A percentile compares a stretch with the other conserved stretches of the same genome.
Conservation (phyloP, 2,113 vertebrate genomes). For the Oryzias javanicus region DNA sequence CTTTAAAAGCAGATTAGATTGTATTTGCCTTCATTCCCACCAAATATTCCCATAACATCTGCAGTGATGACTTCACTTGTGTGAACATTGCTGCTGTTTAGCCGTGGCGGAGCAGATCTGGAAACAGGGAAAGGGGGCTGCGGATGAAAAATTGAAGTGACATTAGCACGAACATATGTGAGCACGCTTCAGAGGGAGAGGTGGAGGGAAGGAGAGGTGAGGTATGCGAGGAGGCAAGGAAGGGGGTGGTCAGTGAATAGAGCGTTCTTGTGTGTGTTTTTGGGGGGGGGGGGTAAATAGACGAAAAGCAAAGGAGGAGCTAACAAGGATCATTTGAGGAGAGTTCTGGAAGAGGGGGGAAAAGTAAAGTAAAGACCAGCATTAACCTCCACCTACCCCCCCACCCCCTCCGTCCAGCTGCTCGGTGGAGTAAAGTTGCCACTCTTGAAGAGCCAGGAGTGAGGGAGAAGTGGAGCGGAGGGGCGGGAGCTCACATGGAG, state of each 20-base stretch:
- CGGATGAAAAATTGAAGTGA: constrained; percentile 72
- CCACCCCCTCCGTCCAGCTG: constrained; percentile 32
- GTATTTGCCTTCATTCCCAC: too few relatives aligned
- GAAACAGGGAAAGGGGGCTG: constrained; percentile 52
- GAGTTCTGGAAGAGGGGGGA: constrained; percentile 26
- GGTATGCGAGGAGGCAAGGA: constrained; percentile 47
- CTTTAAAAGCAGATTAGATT: too few relatives aligned
- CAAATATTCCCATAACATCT: not conserved
- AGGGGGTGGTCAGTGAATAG: constrained; percentile 57
- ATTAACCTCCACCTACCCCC: constrained; percentile 42
- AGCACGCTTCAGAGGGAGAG: constrained; percentile 53
- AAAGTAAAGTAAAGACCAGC: constrained; percentile 41
- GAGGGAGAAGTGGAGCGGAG: constrained; percentile 33
- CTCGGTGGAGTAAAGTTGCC: constrained; percentile 59
- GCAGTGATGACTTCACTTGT: constrained; percentile 21
- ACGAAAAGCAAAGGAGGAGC: constrained; percentile 46
- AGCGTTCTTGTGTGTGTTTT: constrained; percentile 26
- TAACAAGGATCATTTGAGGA: constrained; percentile 62
- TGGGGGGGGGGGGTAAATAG: constrained; percentile 6
- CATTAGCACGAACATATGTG: constrained; percentile 68
- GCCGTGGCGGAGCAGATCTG: constrained; percentile 29
- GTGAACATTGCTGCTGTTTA: constrained; percentile 37
- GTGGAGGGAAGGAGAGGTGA: constrained; percentile 57
- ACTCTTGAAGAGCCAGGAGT: constrained; percentile 41
- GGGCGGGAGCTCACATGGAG: constrained; percentile 40